Evolutionary conservation across 2,888 invertebrate species (phyloP).

Genomic region (Tetragonisca angustula): DNA sequence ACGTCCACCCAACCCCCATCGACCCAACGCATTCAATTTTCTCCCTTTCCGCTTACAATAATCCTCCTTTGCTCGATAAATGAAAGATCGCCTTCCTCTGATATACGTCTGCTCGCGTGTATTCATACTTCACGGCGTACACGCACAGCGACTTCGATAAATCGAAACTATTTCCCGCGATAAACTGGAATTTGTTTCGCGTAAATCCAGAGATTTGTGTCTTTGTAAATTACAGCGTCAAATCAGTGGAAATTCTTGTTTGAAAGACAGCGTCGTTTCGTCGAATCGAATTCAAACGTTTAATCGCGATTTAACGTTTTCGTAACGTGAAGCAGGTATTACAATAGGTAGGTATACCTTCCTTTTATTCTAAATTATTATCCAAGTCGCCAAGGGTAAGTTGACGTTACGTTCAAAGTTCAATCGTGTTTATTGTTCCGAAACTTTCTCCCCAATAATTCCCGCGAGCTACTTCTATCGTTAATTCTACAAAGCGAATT

Average conservation of each 20-base stretch:
- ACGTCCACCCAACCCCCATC: constrained; percentile 28
- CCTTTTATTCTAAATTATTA: no score
- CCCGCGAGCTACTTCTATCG: no score
- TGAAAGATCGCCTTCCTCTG: constrained; percentile 4
- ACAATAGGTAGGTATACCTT: background rate
- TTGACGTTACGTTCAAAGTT: no score
- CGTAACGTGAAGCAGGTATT: background rate
- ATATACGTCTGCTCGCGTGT: background rate
- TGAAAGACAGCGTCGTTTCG: background rate
- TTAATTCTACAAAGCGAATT: no score
- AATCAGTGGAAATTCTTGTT: background rate
- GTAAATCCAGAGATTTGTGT: background rate
- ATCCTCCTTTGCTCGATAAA: constrained; percentile 10
- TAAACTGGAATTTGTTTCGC: background rate
- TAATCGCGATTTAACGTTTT: background rate
- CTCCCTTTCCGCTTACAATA: constrained; percentile 33
- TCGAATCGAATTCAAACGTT: background rate
- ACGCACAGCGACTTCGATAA: background rate
- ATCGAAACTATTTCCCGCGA: background rate
- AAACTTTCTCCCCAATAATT: no score
- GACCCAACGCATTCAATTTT: constrained; percentile 57
- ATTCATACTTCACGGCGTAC: background rate
- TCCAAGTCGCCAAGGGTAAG: no score
- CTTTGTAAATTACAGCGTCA: background rate
- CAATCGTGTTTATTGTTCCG: no score